Base-by-base conservation (phyloP, 2,113 vertebrate species). In the Psophia crepitans region DNA sequence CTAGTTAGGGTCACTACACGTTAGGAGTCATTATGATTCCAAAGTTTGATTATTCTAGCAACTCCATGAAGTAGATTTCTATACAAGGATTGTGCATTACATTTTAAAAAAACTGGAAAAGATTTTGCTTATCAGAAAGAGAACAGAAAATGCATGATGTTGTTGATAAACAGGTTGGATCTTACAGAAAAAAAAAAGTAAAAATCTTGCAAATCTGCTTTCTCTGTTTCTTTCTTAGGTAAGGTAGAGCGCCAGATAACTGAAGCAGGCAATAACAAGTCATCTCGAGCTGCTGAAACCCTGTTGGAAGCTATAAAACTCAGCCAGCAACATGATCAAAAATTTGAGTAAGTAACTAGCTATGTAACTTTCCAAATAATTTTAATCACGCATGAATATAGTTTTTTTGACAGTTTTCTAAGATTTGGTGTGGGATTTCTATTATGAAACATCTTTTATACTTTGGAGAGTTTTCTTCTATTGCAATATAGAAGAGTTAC, bases 221-320 rank as follows among this genome's bases (percentile, higher is more conserved):
- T 84, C 39, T 87, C 0, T 90, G 18, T 92, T 53, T 97, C 32
- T 87, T 89, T 91, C 91, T 87, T 74, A 99, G 99, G 99, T 85
- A 97, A 97, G 90, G 95, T 98, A 65, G 97, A 98, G 80, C n/a
- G 97, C 43, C 97, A 97, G 75, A 95, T 98, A 70, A 85, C 94
- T 84, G 96, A 94, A 79, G 83, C 96, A 69, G 70, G 96, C 57
- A 84, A 90, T 84, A 74, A 91, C 73, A 96, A 94, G 35, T 95
- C 97, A 51, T 92, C 84, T 76, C 41, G 21, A 77, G 95, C 95
- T 95, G 57, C 90, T 77, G 95, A 98, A 77, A 97, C 92, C 82
- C 98, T 99, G 18, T 93, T 97, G 84, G 96, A 98, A 73, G 98
- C 98, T 96, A 96, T 99, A 96, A 97, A 96, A 54, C 61, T 98